Evolutionary conservation across 1,140 invertebrate genomes (phyloP), one percentile per base, ranked within the genome.

Genomic region (Hirudo medicinalis): DNA sequence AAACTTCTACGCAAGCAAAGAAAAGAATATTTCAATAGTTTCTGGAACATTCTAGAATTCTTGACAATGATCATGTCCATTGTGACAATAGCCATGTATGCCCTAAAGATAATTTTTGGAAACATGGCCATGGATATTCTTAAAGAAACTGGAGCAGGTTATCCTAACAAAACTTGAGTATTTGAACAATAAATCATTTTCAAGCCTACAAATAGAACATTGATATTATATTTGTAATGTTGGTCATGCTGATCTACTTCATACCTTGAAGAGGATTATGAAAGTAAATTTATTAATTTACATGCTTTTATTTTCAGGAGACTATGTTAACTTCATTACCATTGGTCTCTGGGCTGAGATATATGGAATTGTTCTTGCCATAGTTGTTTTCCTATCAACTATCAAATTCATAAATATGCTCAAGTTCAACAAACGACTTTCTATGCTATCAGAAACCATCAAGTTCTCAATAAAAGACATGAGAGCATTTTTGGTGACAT

Each of bases 371-470:
- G 75, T 84, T 55, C 78, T 82, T 68, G 79, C 80, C 11, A 78
- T 79, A 70, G 80, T 84, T 2, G 83, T 84, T 20, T 85, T 85
- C 74, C 75, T 84, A 22, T 79, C 81, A 29, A 84, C 83, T n/a
- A 75, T 85, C 67, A 84, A 85, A 75, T 84, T 84, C 75, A 80
- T 84, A 49, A 83, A 84, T 74, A 76, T 85, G 19, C 77, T 85
- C 36, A 79, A 83, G 74, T 85, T 85, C 75, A 85, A 85, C 77
- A 77, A 78, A 66, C 80, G 79, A 70, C 81, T 82, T 77, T 77
- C 76, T 54, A 81, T 81, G 78, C 74, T 82, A 25, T 78, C 79
- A 6, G 77, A 79, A 27, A 82, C 80, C 6, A 72, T 81, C 27
- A 75, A 75, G 49, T 67, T 77, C 1, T 76, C 78, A 22, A 73